These are phyloP conservation scores for Dendrolimus pini DNA, from an alignment of 2,888 invertebrate genomes.

Conservation along the genomic window DNA sequence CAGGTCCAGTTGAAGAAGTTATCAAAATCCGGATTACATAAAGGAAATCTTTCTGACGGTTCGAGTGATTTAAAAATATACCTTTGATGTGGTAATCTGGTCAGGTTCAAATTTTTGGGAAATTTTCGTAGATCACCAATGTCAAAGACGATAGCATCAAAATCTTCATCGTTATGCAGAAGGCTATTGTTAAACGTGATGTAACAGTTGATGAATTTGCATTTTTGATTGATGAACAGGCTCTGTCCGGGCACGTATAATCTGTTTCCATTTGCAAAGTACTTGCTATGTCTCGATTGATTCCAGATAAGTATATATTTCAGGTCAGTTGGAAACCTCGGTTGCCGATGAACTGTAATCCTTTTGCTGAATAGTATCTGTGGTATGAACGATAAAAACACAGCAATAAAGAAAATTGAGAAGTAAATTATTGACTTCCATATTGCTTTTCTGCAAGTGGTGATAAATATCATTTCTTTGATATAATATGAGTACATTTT, in stretches of 20 bases:
- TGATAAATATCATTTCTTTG: slow-evolving; percentile 39
- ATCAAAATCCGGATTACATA: slow-evolving; percentile 45
- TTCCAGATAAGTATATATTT: slow-evolving; percentile 61
- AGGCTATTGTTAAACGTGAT: slow-evolving; percentile 45
- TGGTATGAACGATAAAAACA: slow-evolving; percentile 33
- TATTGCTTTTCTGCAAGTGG: slow-evolving; percentile 24
- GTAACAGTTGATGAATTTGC: slow-evolving; percentile 51
- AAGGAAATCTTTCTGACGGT: slow-evolving; percentile 38
- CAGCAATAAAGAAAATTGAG: slow-evolving; percentile 18
- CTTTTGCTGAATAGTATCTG: slow-evolving; percentile 21
- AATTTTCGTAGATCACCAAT: slow-evolving; percentile 32
- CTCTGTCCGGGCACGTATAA: slow-evolving; percentile 36
- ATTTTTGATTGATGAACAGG: slow-evolving; percentile 49
- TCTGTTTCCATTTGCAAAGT: slow-evolving; percentile 13
- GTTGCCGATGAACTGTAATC: slow-evolving; percentile 7
- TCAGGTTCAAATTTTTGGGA: slow-evolving; percentile 25
- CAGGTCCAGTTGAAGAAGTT: slow-evolving; percentile 64
- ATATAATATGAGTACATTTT: slow-evolving; percentile 28
- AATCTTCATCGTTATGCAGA: slow-evolving; percentile 33
- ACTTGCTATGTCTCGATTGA: slow-evolving; percentile 16
- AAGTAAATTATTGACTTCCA: slow-evolving; percentile 26
- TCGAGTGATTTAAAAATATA: slow-evolving; percentile 55
- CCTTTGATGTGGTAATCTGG: slow-evolving; percentile 38
- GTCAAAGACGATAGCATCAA: slow-evolving; percentile 53
- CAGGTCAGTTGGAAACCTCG: slow-evolving; percentile 43